These are phyloP conservation scores for Barbus barbus DNA, from an alignment of 2,113 vertebrate species.

Conservation along the genomic window DNA sequence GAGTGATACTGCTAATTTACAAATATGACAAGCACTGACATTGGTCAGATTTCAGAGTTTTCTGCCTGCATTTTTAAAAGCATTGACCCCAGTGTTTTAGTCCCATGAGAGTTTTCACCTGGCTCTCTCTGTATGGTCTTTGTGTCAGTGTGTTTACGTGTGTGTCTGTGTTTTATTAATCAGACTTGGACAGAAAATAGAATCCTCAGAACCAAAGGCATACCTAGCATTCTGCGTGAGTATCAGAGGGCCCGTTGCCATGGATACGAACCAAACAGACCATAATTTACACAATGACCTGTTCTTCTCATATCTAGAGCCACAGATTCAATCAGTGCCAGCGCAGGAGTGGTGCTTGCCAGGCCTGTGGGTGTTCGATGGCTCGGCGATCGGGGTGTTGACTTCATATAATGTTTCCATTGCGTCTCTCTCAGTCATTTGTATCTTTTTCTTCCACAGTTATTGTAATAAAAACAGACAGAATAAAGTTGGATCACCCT, in stretches of 20 bases:
- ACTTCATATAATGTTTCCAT: constrained; percentile 24
- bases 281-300: constrained; percentile 21
- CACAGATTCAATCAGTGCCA: not conserved
- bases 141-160: not conserved
- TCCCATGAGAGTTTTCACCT: constrained; percentile 38
- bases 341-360: not conserved
- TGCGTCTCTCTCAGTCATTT: constrained; percentile 18
- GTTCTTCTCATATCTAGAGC: constrained; percentile 36
- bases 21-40: not conserved
- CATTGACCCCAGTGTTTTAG: not conserved
- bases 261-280: constrained; percentile 49
- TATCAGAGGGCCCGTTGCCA: constrained; percentile 12
- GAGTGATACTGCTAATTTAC: not conserved
- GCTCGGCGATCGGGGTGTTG: not conserved
- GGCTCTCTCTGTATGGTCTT: not conserved
- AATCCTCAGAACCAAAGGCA: constrained; percentile 25
- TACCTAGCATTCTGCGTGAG: constrained; percentile 30
- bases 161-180: constrained; percentile 36
- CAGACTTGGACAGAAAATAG: constrained; percentile 13
- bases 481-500: constrained; percentile 18
- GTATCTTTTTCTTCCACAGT: not conserved
- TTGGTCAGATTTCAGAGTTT: constrained; percentile 12
- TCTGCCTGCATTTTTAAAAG: not conserved
- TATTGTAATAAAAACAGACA: constrained; percentile 16
- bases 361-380: constrained; percentile 12